Conservation (phyloP, 2,797 vertebrate genomes). For the Australoheros facetus region DNA sequence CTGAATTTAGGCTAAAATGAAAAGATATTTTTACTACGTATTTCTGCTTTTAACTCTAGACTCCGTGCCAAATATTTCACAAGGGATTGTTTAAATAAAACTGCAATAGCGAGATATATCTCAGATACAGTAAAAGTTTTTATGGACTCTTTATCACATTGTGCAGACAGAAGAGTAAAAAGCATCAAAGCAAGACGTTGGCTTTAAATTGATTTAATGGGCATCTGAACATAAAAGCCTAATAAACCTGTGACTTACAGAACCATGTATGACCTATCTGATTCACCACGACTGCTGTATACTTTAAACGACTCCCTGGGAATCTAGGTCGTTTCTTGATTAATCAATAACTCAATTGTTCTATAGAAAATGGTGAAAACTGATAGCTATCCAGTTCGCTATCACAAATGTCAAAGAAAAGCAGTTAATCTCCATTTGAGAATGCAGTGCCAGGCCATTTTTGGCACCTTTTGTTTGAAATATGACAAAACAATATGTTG, state of each 20-base stretch:
- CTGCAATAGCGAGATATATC: background rate
- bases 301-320: background rate
- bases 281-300: background rate
- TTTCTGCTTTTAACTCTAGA: constrained; percentile 28
- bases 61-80: constrained; percentile 18
- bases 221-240: background rate
- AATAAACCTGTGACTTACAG: background rate
- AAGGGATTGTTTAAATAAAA: constrained; percentile 8
- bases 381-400: too few species aligned
- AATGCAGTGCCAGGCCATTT: background rate
- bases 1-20: constrained; percentile 58
- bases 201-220: background rate
- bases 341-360: background rate
- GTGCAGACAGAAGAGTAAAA: background rate
- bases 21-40: constrained; percentile 56
- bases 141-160: background rate
- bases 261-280: background rate
- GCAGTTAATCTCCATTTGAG: background rate
- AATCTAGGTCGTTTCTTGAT: background rate
- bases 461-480: background rate
- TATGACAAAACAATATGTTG: background rate
- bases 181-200: too few species aligned
- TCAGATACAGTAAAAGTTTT: background rate
- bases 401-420: background rate
- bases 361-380: too few species aligned